These are phyloP conservation scores for Sebastes hopkinsi DNA, from an alignment of 2,797 vertebrate genomes.

Conservation along the genomic window DNA sequence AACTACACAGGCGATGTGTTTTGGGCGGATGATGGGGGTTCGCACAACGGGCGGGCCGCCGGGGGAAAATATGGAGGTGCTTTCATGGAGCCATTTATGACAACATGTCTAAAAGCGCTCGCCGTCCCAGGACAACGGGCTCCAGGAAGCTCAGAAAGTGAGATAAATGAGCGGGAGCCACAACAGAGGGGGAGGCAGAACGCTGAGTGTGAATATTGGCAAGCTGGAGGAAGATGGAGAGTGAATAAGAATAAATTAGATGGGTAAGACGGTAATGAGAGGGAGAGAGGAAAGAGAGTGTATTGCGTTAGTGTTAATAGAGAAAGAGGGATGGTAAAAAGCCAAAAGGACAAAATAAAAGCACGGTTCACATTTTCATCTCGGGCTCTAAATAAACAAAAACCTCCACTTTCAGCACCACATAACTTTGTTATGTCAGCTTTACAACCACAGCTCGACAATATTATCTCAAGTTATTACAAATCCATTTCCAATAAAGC, in stretches of 20 bases:
- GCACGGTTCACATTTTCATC: slow-evolving; percentile 36
- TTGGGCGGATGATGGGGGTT: background rate
- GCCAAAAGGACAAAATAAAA: slow-evolving; percentile 26
- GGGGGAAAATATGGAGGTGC: slow-evolving; percentile 10
- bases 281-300: background rate
- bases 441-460: slow-evolving; percentile 25
- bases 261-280: slow-evolving; percentile 32
- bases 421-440: slow-evolving; percentile 39
- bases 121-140: slow-evolving; percentile 40
- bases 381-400: slow-evolving; percentile 15
- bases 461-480: slow-evolving; percentile 41
- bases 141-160: slow-evolving; percentile 50
- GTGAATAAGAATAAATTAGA: slow-evolving; percentile 49
- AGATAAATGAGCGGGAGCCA: slow-evolving; percentile 62
- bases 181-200: slow-evolving; percentile 29
- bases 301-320: slow-evolving; percentile 31
- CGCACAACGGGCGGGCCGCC: background rate
- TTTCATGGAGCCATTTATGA: slow-evolving; percentile 47
- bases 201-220: slow-evolving; percentile 36
- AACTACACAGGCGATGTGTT: background rate
- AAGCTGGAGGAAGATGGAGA: slow-evolving; percentile 21
- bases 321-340: slow-evolving; percentile 12
- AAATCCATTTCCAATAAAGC: slow-evolving; percentile 27
- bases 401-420: slow-evolving; percentile 9
- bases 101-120: slow-evolving; percentile 35